Conservation (phyloP, 23 tunicate genomes). For the Diplosoma virens region DNA sequence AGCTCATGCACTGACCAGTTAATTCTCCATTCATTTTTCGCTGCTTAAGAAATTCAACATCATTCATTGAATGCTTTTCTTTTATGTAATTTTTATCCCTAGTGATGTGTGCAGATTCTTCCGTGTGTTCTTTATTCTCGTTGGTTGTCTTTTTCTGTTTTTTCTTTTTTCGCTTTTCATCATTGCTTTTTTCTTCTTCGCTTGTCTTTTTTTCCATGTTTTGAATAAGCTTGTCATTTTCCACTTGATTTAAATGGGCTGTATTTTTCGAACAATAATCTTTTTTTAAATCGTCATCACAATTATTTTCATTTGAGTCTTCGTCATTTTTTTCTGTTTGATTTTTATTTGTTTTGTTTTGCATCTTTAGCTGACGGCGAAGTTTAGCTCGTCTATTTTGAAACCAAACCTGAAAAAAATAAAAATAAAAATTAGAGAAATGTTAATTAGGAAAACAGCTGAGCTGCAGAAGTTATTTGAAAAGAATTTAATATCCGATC, state of each 20-base stretch:
- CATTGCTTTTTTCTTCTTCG: constrained; percentile 6
- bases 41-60: background rate
- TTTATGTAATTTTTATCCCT: too few species aligned
- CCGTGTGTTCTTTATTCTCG: constrained; percentile 23
- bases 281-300: background rate
- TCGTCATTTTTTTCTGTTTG: constrained; percentile 17
- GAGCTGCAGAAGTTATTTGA: too few species aligned
- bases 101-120: too few species aligned
- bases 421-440: background rate
- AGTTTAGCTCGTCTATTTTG: constrained; percentile 94
- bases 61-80: background rate
- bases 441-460: background rate
- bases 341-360: constrained; percentile 45
- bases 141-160: constrained; percentile 11
- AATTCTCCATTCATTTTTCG: too few species aligned
- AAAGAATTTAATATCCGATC: too few species aligned
- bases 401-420: constrained; percentile 88
- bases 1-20: too few species aligned
- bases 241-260: background rate
- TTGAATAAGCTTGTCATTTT: background rate
- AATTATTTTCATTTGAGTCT: background rate
- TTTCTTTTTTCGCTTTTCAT: background rate
- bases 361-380: constrained; percentile 91
- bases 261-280: background rate
- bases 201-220: background rate